A percentile compares a stretch with the other conserved stretches of the same genome.
These are phyloP conservation scores for Patella pellucida DNA, from an alignment of 2,888 invertebrate species.

Conservation along the genomic window DNA sequence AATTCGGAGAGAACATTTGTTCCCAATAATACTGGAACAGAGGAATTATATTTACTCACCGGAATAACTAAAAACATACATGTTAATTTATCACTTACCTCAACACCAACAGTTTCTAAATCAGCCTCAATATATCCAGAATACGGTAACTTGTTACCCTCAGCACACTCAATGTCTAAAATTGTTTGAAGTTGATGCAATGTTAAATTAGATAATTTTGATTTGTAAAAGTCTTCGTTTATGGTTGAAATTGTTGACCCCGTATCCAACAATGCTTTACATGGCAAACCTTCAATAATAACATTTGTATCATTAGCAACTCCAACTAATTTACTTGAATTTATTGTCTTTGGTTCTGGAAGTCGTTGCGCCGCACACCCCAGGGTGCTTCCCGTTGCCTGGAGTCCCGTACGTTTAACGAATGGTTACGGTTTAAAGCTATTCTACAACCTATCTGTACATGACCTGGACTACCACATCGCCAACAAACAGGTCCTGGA, in stretches of 20 bases:
- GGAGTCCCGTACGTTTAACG: too few relatives aligned
- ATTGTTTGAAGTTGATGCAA: neutral
- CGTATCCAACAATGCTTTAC: too few relatives aligned
- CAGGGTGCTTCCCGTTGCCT: neutral
- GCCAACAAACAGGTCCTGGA: too few relatives aligned
- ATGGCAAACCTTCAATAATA: too few relatives aligned
- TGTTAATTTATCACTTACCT: neutral
- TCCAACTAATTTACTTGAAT: too few relatives aligned
- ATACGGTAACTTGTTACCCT: constrained; percentile 14
- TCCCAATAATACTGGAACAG: constrained; percentile 12
- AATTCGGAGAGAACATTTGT: constrained; percentile 4
- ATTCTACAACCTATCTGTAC: too few relatives aligned
- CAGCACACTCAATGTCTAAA: constrained; percentile 12
- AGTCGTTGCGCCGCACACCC: neutral
- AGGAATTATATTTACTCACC: neutral
- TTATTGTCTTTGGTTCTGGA: too few relatives aligned
- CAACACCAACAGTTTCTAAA: neutral
- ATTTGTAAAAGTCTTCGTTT: neutral
- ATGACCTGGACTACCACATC: too few relatives aligned
- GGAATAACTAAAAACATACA: constrained; percentile 14
- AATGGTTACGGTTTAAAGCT: too few relatives aligned
- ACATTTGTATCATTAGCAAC: too few relatives aligned
- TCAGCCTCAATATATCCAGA: constrained; percentile 10
- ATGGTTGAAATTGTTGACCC: neutral
- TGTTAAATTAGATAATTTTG: neutral